phyloP scores from a whole-genome alignment of 2,797 vertebrate species.

The Malurus leucopterus region DNA sequence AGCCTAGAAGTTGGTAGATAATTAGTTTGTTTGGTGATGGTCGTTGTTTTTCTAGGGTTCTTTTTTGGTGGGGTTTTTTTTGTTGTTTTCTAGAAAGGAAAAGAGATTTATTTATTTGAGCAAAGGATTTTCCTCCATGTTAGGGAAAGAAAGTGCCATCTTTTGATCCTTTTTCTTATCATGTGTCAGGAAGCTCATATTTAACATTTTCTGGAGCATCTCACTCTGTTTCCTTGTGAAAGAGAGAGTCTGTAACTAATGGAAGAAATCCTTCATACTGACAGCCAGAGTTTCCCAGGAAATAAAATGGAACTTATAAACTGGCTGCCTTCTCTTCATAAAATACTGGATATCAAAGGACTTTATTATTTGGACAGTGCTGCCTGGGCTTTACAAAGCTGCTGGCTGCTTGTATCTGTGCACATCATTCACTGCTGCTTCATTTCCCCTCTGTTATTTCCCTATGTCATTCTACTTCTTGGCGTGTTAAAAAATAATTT shows the following conservation, averaged over 20 bases:
- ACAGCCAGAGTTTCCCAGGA: slow-evolving; percentile 8
- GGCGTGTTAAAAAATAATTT: neutral
- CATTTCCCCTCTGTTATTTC: neutral
- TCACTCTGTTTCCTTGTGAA: neutral
- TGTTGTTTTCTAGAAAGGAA: neutral
- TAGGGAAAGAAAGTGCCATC: neutral
- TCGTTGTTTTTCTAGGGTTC: no score
- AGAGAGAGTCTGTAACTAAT: neutral
- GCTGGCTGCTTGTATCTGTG: neutral
- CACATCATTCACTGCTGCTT: neutral
- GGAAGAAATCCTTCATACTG: slow-evolving; percentile 32
- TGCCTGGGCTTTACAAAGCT: neutral
- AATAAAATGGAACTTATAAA: slow-evolving; percentile 26
- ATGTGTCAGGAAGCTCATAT: neutral
- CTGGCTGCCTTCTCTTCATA: neutral
- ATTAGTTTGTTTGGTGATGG: neutral
- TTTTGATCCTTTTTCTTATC: neutral
- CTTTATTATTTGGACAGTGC: neutral
- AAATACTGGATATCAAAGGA: neutral
- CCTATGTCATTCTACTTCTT: neutral
- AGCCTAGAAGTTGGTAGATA: neutral
- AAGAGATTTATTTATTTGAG: neutral
- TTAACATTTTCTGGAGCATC: neutral
- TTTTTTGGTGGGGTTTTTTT: no score
- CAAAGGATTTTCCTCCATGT: neutral